Conservation (phyloP, 2,797 vertebrate genomes). For the Philypnodon macrostomus region DNA sequence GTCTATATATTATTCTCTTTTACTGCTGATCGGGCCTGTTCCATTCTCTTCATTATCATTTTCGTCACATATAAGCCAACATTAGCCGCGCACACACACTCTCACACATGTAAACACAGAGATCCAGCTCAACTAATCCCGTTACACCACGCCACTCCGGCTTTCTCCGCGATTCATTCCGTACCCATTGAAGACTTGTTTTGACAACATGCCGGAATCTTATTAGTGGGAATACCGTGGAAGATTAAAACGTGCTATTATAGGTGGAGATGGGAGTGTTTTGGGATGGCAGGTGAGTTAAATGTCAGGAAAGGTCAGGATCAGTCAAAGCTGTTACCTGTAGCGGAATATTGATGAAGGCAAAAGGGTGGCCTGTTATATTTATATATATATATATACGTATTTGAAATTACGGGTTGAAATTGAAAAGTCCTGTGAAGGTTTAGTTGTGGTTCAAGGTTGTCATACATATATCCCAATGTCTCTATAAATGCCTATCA, state of each 20-base stretch:
- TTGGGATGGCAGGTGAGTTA: slow-evolving; percentile 55
- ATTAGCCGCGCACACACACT: slow-evolving; percentile 23
- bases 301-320: slow-evolving; percentile 65
- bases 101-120: slow-evolving; percentile 23
- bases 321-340: slow-evolving; percentile 48
- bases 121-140: slow-evolving; percentile 56
- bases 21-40: slow-evolving; percentile 42
- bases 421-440: no score
- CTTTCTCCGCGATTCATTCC: slow-evolving; percentile 66
- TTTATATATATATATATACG: no score
- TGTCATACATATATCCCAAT: no score
- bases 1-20: slow-evolving; percentile 63
- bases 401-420: no score
- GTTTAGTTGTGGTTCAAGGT: no score
- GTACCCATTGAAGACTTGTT: slow-evolving; percentile 66
- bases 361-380: slow-evolving; percentile 30
- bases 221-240: slow-evolving; percentile 62
- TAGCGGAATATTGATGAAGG: slow-evolving; percentile 43
- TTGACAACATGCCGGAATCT: slow-evolving; percentile 72
- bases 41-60: slow-evolving; percentile 47
- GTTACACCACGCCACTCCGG: slow-evolving; percentile 48
- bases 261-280: slow-evolving; percentile 30
- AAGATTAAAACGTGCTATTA: slow-evolving; percentile 37
- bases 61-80: slow-evolving; percentile 40
- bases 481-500: no score